Evolutionary conservation across 2,113 vertebrate species (phyloP), one percentile per base, ranked within the genome.

Genomic region (Vulpes lagopus): DNA sequence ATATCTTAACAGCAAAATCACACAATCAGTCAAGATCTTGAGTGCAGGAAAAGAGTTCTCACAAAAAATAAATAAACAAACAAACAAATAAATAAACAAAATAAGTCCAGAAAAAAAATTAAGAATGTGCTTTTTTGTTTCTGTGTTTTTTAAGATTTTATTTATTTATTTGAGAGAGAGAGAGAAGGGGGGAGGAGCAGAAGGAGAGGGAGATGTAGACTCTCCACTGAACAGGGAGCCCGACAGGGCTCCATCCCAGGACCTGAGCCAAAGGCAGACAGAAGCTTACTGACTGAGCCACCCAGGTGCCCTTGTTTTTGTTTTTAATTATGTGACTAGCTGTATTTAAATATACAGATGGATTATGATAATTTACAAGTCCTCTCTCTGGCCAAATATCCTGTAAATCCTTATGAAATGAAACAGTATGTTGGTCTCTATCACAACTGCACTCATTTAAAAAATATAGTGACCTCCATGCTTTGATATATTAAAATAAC

Each of bases 121-220:
- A 43, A 96, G 90, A 98, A 96, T 79, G 96, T 55, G 38, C 22
- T 98, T 96, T 97, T 85, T 65, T 87, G 35, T 97, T 97, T 97
- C 57, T 69, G 14, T 78, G 43, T 94, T 96, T 96, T 35, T 62
- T 62, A 62, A 35, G 67, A 69, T 35, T 69, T 69, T 69, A 35
- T 69, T 69, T 15, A 19, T 69, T 69, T 35, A 69, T 69, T 69
- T 35, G 32, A 69, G 32, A 69, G 32, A 19, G 67, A 69, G 62
- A 64, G 62, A 65, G 67, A 69, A 19, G 1, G 17, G 0, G 35
- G 32, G 3, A 1, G 67, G 17, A 35, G 2, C 32, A 69, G 14
- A 69, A 32, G 1, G 32, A 69, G 65, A 1, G 3, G 16, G 30
- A 69, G 67, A 69, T 35, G 67, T n/a, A 69, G 16, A 14, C 32